A percentile compares a stretch with the other conserved stretches of the same genome.
Evolutionary conservation across 2,888 invertebrate genomes (phyloP).

Genomic region (Hedya salicella): DNA sequence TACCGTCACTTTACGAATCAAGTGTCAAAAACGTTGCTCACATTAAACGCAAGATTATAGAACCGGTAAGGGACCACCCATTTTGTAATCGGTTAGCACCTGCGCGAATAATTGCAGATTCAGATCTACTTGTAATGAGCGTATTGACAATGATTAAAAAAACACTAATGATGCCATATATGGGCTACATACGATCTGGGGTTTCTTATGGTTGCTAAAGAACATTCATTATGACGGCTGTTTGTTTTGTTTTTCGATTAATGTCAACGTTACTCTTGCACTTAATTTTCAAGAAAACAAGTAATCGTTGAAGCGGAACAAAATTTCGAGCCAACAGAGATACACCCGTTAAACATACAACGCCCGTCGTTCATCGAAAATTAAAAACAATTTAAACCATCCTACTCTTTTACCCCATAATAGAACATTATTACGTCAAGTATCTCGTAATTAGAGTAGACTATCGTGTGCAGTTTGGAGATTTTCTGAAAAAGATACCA

Average conservation of each 20-base stretch:
- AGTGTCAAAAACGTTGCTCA: constrained; percentile 39
- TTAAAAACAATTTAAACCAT: too few relatives aligned
- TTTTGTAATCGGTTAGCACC: constrained; percentile 35
- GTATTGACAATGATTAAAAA: constrained; percentile 29
- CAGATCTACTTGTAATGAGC: constrained; percentile 17
- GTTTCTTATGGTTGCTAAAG: neutral
- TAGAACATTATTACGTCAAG: too few relatives aligned
- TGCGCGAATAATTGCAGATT: constrained; percentile 28
- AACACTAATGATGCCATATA: constrained; percentile 36
- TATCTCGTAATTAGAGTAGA: too few relatives aligned
- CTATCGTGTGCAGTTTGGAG: too few relatives aligned
- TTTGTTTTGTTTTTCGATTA: neutral
- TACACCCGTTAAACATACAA: too few relatives aligned
- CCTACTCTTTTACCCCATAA: too few relatives aligned
- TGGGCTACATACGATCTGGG: constrained; percentile 1
- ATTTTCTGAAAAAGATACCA: too few relatives aligned
- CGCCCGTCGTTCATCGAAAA: too few relatives aligned
- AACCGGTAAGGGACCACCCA: constrained; percentile 32
- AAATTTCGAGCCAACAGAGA: too few relatives aligned
- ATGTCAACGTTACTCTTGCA: neutral
- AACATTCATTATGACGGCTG: neutral
- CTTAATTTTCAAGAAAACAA: neutral
- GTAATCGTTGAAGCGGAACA: too few relatives aligned
- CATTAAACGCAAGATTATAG: constrained; percentile 30
- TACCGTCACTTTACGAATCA: constrained; percentile 39